These are phyloP conservation scores for Drosophila pectinifera DNA, from an alignment of 1,140 invertebrate genomes.

Conservation along the genomic window DNA sequence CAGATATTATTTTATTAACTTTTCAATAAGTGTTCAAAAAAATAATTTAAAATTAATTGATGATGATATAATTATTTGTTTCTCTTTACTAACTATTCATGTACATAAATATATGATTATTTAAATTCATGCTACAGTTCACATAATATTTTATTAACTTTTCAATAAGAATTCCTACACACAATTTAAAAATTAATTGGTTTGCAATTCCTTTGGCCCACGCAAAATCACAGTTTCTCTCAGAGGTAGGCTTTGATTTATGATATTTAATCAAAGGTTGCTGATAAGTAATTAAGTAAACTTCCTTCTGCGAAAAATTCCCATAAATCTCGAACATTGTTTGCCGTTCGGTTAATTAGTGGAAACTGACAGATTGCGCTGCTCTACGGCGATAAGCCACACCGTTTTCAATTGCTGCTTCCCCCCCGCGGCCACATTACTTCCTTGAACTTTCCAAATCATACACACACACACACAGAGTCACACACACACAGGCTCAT, in stretches of 20 bases:
- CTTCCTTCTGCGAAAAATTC: conserved; percentile 1
- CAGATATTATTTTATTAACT: too few relatives aligned
- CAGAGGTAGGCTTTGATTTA: conserved; percentile 11
- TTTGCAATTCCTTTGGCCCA: neutral
- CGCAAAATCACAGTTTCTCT: neutral
- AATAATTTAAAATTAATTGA: neutral
- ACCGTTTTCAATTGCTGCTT: conserved; percentile 27
- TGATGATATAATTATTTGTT: too few relatives aligned
- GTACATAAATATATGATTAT: too few relatives aligned
- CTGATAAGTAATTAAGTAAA: conserved; percentile 27
- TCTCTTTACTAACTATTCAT: too few relatives aligned
- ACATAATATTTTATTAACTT: too few relatives aligned
- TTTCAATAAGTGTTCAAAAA: neutral
- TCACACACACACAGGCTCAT: conserved; percentile 25
- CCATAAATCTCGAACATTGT: conserved; percentile 48
- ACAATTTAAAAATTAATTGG: neutral
- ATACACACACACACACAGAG: conserved; percentile 21
- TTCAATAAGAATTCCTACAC: neutral
- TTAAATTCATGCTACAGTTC: too few relatives aligned
- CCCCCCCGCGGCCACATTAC: neutral
- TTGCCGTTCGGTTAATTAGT: conserved; percentile 43
- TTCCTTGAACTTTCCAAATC: conserved; percentile 40
- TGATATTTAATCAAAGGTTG: neutral
- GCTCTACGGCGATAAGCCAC: conserved; percentile 16
- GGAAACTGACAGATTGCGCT: conserved; percentile 24